These are phyloP conservation scores for Orchesellides sinensis DNA, from an alignment of 2,888 invertebrate species.

Conservation along the genomic window DNA sequence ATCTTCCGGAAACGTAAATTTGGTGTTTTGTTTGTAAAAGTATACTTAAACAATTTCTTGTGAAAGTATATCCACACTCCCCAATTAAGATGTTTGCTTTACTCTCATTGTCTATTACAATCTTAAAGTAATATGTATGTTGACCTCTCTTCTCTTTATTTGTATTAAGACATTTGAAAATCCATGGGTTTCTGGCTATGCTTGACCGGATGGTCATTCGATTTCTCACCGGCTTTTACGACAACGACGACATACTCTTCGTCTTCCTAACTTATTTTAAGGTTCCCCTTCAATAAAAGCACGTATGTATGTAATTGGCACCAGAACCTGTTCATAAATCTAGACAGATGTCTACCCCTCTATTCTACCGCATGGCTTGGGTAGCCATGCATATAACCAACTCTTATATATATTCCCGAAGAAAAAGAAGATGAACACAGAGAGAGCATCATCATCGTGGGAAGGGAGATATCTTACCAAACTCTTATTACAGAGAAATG, in stretches of 20 bases:
- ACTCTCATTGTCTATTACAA: no score
- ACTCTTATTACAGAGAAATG: neutral
- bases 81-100: no score
- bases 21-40: no score
- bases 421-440: neutral
- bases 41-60: no score
- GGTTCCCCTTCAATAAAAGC: constrained; percentile 11
- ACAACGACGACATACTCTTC: constrained; percentile 34
- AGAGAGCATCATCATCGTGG: neutral
- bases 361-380: constrained; percentile 36
- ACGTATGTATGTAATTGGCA: constrained; percentile 53
- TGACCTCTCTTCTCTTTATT: no score
- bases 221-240: constrained; percentile 25
- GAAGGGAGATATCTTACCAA: neutral
- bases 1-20: no score
- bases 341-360: constrained; percentile 49
- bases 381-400: constrained; percentile 43
- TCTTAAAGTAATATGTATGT: no score
- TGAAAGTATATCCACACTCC: no score
- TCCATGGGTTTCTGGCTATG: no score
- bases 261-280: constrained; percentile 18
- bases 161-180: no score
- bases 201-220: constrained; percentile 35
- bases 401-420: neutral
- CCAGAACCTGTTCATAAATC: constrained; percentile 47